Conservation (phyloP, 1,140 invertebrate genomes). For the Pogonus chalceus region DNA sequence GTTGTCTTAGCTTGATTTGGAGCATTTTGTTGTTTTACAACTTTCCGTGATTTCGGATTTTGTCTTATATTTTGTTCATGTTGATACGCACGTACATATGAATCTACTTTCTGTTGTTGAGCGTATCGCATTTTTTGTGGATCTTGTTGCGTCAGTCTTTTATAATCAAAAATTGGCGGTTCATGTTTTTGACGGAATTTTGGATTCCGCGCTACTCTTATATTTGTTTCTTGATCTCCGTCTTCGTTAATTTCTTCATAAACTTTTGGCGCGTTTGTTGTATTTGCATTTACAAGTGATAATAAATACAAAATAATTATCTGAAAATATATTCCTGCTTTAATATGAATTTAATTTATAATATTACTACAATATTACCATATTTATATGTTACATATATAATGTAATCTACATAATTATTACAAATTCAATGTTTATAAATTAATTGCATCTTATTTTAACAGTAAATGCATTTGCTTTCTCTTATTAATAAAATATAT, state of each 20-base stretch:
- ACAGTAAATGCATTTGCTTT: too few species aligned
- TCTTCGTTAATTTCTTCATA: background rate
- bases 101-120: conserved; percentile 2
- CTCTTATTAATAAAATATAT: too few species aligned
- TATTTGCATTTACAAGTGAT: background rate
- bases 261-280: background rate
- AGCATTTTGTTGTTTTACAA: too few species aligned
- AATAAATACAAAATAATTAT: background rate
- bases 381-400: background rate
- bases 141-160: background rate
- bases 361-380: background rate
- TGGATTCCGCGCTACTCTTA: background rate
- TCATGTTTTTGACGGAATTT: background rate
- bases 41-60: background rate
- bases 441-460: background rate
- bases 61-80: background rate
- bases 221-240: background rate
- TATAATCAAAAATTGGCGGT: background rate
- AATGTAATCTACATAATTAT: background rate
- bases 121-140: background rate
- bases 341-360: background rate
- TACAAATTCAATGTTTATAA: background rate
- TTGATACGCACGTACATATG: background rate
- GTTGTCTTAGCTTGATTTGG: background rate
- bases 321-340: background rate